Evolutionary conservation across 2,113 vertebrate species (phyloP).

Genomic region (Istiophorus platypterus): DNA sequence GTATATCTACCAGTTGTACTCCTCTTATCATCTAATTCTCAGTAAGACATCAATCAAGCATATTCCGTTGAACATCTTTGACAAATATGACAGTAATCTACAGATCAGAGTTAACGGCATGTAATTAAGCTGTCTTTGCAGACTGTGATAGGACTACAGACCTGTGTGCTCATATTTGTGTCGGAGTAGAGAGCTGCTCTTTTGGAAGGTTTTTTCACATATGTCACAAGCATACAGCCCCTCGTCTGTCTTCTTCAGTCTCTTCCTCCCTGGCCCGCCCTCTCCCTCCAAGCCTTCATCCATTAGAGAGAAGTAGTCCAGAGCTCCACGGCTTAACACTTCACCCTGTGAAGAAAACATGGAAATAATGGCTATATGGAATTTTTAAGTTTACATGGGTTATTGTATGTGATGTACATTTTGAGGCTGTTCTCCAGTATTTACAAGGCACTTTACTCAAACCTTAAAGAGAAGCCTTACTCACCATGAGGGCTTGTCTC

Average conservation of each 20-base stretch:
- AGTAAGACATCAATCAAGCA: not conserved
- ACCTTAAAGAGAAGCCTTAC: not conserved
- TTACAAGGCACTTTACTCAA: not conserved
- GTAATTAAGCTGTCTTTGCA: not conserved
- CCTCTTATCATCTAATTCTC: not conserved
- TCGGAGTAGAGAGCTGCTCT: constrained; percentile 88
- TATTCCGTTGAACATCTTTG: not conserved
- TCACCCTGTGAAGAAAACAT: constrained; percentile 73
- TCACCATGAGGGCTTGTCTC: constrained; percentile 81
- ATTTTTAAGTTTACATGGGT: too few species aligned
- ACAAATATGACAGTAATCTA: not conserved
- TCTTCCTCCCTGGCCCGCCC: constrained; percentile 78
- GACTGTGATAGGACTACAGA: constrained; percentile 48
- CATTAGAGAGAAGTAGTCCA: constrained; percentile 82
- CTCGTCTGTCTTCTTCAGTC: constrained; percentile 86
- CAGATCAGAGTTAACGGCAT: not conserved
- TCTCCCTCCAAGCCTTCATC: constrained; percentile 82
- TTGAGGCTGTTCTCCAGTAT: not conserved
- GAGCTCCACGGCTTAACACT: constrained; percentile 63
- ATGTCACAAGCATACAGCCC: constrained; percentile 88
- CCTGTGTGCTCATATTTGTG: constrained; percentile 91
- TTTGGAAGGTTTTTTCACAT: constrained; percentile 89
- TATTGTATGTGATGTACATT: too few species aligned
- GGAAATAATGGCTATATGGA: not conserved
- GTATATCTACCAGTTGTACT: not conserved